phyloP scores from a whole-genome alignment of 2,797 vertebrate species.

The Gorsachius magnificus region DNA sequence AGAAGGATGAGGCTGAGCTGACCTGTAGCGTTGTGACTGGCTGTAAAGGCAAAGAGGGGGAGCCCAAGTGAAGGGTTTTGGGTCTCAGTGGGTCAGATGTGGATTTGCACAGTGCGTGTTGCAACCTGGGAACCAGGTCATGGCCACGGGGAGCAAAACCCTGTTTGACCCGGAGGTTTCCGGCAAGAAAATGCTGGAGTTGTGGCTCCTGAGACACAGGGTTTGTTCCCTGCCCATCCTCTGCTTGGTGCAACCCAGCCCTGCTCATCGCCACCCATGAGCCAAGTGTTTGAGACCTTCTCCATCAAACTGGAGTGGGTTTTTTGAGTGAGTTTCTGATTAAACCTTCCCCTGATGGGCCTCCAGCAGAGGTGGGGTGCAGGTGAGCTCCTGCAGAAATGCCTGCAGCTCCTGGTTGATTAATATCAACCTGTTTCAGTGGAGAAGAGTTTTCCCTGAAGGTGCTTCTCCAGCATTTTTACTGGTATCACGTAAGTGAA shows the following conservation, averaged over 20 bases:
- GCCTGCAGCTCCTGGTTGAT: neutral
- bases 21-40: too few relatives aligned
- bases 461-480: neutral
- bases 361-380: neutral
- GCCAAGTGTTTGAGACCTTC: neutral
- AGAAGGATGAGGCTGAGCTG: neutral
- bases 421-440: neutral
- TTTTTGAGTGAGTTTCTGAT: neutral
- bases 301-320: neutral
- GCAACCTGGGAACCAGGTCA: neutral
- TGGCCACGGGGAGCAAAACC: neutral
- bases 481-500: neutral
- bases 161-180: neutral
- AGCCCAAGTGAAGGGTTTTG: neutral
- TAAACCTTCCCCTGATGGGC: neutral
- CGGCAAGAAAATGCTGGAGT: neutral
- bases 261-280: neutral
- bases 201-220: neutral
- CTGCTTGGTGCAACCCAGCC: neutral
- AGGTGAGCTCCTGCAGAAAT: neutral
- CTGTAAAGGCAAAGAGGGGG: neutral
- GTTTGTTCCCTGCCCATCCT: neutral
- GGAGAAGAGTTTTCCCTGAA: neutral
- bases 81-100: neutral
- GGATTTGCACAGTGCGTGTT: neutral